A percentile compares a stretch with the other conserved stretches of the same genome.
Conservation (phyloP, 2,888 invertebrate species). For the Dione vanillae region DNA sequence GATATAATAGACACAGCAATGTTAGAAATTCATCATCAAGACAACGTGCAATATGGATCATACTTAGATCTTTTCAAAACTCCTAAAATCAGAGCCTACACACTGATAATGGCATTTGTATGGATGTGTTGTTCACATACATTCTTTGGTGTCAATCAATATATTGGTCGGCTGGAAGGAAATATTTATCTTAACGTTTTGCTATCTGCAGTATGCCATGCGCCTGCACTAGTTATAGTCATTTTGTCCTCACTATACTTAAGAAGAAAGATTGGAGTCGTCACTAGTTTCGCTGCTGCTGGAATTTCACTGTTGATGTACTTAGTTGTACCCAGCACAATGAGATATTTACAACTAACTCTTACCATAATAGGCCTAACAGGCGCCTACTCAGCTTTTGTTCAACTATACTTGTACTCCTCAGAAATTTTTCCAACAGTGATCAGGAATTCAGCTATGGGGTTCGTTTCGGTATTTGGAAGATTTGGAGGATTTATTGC, state of each 20-base stretch:
- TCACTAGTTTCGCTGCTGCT: slow-evolving; percentile 62
- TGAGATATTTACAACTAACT: slow-evolving; percentile 81
- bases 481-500: slow-evolving; percentile 93
- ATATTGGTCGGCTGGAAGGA: slow-evolving; percentile 89
- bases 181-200: slow-evolving; percentile 92
- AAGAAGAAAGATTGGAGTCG: slow-evolving; percentile 63
- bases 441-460: slow-evolving; percentile 92
- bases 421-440: slow-evolving; percentile 95
- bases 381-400: slow-evolving; percentile 76
- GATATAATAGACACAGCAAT: slow-evolving; percentile 66
- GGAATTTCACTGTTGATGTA: slow-evolving; percentile 66
- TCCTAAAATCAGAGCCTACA: slow-evolving; percentile 87
- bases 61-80: slow-evolving; percentile 87
- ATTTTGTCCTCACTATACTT: slow-evolving; percentile 64
- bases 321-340: slow-evolving; percentile 62
- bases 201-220: slow-evolving; percentile 82
- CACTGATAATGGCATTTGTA: slow-evolving; percentile 87
- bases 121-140: slow-evolving; percentile 93
- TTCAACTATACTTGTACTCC: slow-evolving; percentile 46
- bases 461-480: slow-evolving; percentile 92
- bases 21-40: slow-evolving; percentile 52
- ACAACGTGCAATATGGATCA: slow-evolving; percentile 50
- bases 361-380: slow-evolving; percentile 90
- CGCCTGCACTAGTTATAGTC: slow-evolving; percentile 64
- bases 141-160: slow-evolving; percentile 93